These are phyloP conservation scores for Caenorhabditis briggsae DNA, from an alignment of 1,140 invertebrate genomes.

Conservation along the genomic window DNA sequence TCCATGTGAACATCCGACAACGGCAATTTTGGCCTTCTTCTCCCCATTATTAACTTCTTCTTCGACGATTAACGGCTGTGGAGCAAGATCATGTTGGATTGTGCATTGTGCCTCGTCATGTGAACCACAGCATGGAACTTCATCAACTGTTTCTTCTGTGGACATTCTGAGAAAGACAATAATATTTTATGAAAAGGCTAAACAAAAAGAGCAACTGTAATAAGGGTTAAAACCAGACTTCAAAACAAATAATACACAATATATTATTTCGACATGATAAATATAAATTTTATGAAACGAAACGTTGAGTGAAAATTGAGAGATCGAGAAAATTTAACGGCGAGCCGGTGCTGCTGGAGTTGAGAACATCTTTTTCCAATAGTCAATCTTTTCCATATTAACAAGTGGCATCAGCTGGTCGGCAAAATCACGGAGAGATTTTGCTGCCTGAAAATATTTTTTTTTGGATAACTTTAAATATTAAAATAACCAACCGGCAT, in stretches of 20 bases:
- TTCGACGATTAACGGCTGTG: background rate
- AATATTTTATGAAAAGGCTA: background rate
- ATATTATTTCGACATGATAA: too few relatives aligned
- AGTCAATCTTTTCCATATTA: constrained; percentile 66
- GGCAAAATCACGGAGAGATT: constrained; percentile 59
- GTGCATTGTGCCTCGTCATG: background rate
- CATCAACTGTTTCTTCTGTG: background rate
- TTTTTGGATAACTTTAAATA: background rate
- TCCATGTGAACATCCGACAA: constrained; percentile 97
- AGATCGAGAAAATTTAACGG: background rate
- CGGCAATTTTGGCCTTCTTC: constrained; percentile 81
- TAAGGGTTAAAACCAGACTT: too few relatives aligned
- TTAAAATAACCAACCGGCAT: constrained; percentile 25
- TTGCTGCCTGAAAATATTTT: constrained; percentile 56
- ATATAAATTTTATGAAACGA: too few relatives aligned
- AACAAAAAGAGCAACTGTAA: background rate
- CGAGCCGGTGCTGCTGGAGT: constrained; percentile 7
- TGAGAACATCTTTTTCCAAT: constrained; percentile 54
- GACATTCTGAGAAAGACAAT: background rate
- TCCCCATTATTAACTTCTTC: constrained; percentile 11
- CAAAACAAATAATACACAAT: too few relatives aligned
- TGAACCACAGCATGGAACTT: background rate
- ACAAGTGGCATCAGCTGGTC: constrained; percentile 63
- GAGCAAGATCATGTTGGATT: constrained; percentile 2
- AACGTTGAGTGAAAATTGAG: background rate